Conservation (phyloP, 1,140 invertebrate species). For the Trachymyrmex septentrionalis region DNA sequence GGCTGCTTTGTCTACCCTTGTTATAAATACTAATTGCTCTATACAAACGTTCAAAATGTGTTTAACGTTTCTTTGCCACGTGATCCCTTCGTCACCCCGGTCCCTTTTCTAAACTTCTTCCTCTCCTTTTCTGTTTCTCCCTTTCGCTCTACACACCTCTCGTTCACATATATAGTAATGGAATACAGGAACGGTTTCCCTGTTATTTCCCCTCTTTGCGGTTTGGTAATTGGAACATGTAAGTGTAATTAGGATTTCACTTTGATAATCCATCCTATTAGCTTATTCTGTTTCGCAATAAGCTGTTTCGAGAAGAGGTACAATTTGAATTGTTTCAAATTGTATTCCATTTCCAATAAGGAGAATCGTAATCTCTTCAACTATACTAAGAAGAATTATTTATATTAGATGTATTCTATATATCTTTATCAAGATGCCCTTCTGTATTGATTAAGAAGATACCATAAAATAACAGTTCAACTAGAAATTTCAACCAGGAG, state of each 20-base stretch:
- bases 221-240: not conserved
- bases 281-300: not conserved
- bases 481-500: not conserved
- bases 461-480: not conserved
- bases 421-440: not conserved
- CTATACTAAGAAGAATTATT: not conserved
- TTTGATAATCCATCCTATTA: conserved; percentile 46
- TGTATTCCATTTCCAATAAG: not conserved
- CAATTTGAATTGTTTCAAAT: conserved; percentile 3
- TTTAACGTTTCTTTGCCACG: conserved; percentile 81
- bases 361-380: not conserved
- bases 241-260: conserved; percentile 44
- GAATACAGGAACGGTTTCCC: not conserved
- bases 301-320: not conserved
- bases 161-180: conserved; percentile 9
- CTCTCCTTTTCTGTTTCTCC: not conserved
- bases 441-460: not conserved
- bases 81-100: conserved; percentile 57
- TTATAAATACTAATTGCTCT: conserved; percentile 84
- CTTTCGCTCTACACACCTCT: conserved; percentile 18
- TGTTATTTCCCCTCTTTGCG: not conserved
- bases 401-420: not conserved
- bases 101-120: conserved; percentile 15
- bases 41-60: conserved; percentile 81
- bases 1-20: conserved; percentile 69